These are phyloP conservation scores for Hydrolagus colliei DNA, from an alignment of 2,797 vertebrate species.

Conservation along the genomic window DNA sequence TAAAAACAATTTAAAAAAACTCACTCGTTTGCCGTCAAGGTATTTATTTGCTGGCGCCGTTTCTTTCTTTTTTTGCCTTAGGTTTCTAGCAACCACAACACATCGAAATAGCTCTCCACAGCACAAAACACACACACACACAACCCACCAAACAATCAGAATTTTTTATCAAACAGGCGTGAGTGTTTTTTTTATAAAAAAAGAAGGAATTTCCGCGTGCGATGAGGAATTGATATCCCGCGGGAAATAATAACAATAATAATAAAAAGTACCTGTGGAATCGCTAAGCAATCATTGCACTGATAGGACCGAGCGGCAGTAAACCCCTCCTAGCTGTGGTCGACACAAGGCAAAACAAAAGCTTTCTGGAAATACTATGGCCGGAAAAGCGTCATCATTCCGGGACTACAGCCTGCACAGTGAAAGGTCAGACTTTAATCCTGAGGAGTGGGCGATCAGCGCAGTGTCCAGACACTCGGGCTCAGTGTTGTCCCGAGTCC, in stretches of 20 bases:
- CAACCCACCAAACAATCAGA: neutral
- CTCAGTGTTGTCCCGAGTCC: neutral
- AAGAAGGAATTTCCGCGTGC: neutral
- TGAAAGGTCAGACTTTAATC: neutral
- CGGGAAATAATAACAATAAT: too few species aligned
- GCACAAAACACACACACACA: neutral
- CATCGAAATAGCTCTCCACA: neutral
- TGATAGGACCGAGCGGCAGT: too few species aligned
- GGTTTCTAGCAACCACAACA: too few species aligned
- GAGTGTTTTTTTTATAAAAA: neutral
- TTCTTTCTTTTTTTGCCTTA: too few species aligned
- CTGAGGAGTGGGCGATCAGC: neutral
- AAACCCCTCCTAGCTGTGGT: too few species aligned
- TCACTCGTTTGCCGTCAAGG: too few species aligned
- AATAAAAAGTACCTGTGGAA: neutral
- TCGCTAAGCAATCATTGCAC: neutral
- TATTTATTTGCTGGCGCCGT: too few species aligned
- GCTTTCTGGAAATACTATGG: neutral
- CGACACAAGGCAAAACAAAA: neutral
- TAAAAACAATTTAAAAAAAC: too few species aligned
- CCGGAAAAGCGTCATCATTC: slow-evolving; percentile 28
- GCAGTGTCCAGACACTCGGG: neutral
- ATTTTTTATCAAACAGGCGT: neutral
- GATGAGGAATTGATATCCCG: neutral
- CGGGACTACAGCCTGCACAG: neutral